Evolutionary conservation across 2,797 vertebrate species (phyloP).

Genomic region (Myotis findleyi): DNA sequence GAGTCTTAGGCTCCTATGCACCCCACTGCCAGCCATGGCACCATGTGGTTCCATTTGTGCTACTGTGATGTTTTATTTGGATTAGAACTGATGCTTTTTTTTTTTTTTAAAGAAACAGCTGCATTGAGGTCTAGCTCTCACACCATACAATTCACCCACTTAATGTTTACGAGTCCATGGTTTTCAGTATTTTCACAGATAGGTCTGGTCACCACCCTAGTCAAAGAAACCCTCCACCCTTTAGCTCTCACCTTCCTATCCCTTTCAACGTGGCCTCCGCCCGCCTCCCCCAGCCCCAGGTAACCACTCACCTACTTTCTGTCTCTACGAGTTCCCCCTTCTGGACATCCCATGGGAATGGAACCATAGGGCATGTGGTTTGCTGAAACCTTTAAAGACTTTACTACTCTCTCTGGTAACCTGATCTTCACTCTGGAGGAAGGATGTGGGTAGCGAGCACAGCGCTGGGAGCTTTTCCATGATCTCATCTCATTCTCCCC

Average conservation of each 20-base stretch:
- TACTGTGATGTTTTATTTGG: background rate
- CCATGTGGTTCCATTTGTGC: background rate
- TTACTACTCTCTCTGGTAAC: background rate
- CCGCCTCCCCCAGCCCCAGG: background rate
- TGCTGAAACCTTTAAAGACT: background rate
- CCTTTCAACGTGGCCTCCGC: background rate
- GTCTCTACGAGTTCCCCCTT: background rate
- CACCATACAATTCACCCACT: background rate
- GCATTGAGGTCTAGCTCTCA: background rate
- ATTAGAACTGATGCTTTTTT: background rate
- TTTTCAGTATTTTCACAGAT: background rate
- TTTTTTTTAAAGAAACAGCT: background rate
- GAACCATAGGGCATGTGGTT: background rate
- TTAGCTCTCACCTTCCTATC: background rate
- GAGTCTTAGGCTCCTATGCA: fast-evolving
- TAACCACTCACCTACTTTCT: background rate
- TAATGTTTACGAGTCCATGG: background rate
- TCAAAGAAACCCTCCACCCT: background rate
- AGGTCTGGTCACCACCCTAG: too few species aligned
- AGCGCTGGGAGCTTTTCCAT: background rate
- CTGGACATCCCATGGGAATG: background rate
- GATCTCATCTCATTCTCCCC: background rate
- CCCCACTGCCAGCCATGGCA: background rate
- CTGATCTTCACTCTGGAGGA: background rate
- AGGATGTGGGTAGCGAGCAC: background rate